Evolutionary conservation across 1,140 invertebrate species (phyloP), one percentile per base, ranked within the genome.

Genomic region (Fopius arisanus): DNA sequence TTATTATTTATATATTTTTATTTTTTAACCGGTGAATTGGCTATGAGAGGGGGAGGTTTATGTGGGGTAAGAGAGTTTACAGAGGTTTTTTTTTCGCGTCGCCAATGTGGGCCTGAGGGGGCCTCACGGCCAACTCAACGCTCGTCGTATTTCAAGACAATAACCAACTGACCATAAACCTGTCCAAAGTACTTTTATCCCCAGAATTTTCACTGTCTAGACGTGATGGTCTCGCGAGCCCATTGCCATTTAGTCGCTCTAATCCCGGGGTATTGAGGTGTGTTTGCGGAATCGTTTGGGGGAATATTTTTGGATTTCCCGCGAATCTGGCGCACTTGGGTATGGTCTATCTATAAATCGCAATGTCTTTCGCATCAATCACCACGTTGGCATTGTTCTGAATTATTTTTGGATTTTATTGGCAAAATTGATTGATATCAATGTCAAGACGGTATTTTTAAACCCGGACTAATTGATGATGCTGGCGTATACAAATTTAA

Each of bases 161-260:
- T 79, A 80, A 78, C 76, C 72, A 78, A 72, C 74, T 70, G 75
- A 79, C 78, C 77, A 79, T 81, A 83, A 83, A 83, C 69, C 80
- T 80, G 80, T 79, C 79, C 41, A 73, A 77, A 69, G 3, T 75
- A 73, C 67, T 70, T 29, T 74, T 68, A 68, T 74, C 73, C 62
- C 43, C 72, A 67, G 26, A 67, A 19, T 73, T 67, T 65, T 29
- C 23, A 12, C 28, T 33, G 63, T 59, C 54, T 59, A 59, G 54
- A 59, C 54, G 19, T 59, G 54, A 59, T 59, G 23, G 21, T 12
- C 54, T 59, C 54, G 3, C 54, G 23, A 59, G n/a, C 19, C 23
- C 23, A 26, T 59, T 28, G 19, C 54, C 4, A 59, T 59, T 59
- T 28, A 59, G 54, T 59, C 26, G 9, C 7, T 59, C 21, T 59